Evolutionary conservation across 1,140 invertebrate genomes (phyloP), one percentile per base, ranked within the genome.

Genomic region (Eupeodes corollae): DNA sequence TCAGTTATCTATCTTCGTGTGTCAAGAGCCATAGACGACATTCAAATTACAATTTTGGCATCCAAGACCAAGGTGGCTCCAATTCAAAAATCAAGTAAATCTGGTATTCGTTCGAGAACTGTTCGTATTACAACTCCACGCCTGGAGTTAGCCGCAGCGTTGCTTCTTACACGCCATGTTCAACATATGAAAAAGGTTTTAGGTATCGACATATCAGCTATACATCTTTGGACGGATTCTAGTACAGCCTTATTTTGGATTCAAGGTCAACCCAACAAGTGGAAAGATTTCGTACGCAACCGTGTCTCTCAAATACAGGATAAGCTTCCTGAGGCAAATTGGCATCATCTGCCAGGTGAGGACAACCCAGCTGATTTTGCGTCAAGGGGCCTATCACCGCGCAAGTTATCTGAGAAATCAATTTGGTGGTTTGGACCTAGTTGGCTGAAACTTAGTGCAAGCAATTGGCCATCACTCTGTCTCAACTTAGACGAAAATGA

Each of bases 1-100:
- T 56, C 63, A 2, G 56, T 56, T 39, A 18, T 63, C n/a, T 70
- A 70, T 55, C 16, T 70, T 2, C 51, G 63, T 31, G 9, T 34
- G 11, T 19, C n/a, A n/a, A n/a, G n/a, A n/a, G n/a, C n/a, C n/a
- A n/a, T n/a, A n/a, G n/a, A n/a, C n/a, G n/a, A n/a, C n/a, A n/a
- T n/a, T n/a, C n/a, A n/a, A n/a, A n/a, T n/a, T n/a, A n/a, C n/a
- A n/a, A n/a, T 56, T 6, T 13, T 54, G 12, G 45, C 47, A 16
- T 21, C 51, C 3, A 51, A 54, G 33, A 42, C 50, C 2, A 43
- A 47, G 6, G 50, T 55, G 14, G 32, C 42, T 6, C 51, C 53
- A 3, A 33, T 51, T 9, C 50, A 50, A 33, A 14, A 45, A 34
- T n/a, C n/a, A n/a, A n/a, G n/a, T n/a, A n/a, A n/a, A n/a, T n/a